Evolutionary conservation across 2,888 invertebrate species (phyloP).

Genomic region (Hololepta plana): DNA sequence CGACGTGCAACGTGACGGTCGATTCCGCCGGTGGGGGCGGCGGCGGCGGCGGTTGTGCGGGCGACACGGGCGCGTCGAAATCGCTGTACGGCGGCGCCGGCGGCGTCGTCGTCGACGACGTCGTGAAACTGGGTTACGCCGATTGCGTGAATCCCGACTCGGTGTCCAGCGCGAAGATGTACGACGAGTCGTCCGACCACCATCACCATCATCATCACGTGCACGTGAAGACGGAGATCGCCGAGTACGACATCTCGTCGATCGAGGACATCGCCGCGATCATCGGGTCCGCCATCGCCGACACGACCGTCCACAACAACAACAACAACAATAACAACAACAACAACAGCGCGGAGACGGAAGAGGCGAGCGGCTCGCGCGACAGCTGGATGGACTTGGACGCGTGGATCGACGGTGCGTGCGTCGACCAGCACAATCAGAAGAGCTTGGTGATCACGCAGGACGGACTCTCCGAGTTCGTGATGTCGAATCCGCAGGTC

Average conservation of each 20-base stretch:
- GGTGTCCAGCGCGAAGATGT: slow-evolving; percentile 31
- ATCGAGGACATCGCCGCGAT: slow-evolving; percentile 75
- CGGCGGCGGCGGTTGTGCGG: slow-evolving; percentile 13
- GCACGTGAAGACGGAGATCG: slow-evolving; percentile 36
- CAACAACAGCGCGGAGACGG: slow-evolving; percentile 34
- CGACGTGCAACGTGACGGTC: slow-evolving; percentile 40
- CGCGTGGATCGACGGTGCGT: slow-evolving; percentile 69
- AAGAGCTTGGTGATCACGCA: slow-evolving; percentile 47
- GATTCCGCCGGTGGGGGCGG: slow-evolving; percentile 38
- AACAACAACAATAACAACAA: too few species aligned
- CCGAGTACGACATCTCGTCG: slow-evolving; percentile 48
- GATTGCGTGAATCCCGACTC: slow-evolving; percentile 33
- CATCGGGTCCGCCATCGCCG: slow-evolving; percentile 76
- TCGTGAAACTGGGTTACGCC: slow-evolving; percentile 27
- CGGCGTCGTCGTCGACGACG: slow-evolving; percentile 30
- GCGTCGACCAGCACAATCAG: slow-evolving; percentile 49
- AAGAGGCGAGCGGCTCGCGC: slow-evolving; percentile 53
- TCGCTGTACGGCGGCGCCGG: slow-evolving; percentile 32
- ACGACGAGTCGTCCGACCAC: too few species aligned
- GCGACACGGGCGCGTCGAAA: slow-evolving; percentile 29
- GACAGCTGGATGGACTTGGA: slow-evolving; percentile 83
- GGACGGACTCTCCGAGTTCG: slow-evolving; percentile 47
- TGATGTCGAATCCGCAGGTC: slow-evolving; percentile 35
- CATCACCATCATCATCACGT: too few species aligned
- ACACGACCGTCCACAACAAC: slow-evolving; percentile 64